These are phyloP conservation scores for Blastobasis adustella DNA, from an alignment of 2,888 invertebrate genomes.

Conservation along the genomic window DNA sequence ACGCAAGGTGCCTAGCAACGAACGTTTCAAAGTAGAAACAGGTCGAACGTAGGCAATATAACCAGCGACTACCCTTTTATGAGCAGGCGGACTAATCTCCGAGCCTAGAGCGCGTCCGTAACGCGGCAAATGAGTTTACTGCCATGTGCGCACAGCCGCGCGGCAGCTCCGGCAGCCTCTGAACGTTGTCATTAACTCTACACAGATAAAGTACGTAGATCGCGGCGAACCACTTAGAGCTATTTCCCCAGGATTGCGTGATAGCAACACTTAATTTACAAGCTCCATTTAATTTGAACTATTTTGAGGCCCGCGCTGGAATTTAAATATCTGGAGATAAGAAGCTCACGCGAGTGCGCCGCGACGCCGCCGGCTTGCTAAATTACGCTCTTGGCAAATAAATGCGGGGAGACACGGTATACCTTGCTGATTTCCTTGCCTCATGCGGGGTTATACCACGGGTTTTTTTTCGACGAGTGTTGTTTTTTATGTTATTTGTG, in stretches of 20 bases:
- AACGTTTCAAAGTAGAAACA: background rate
- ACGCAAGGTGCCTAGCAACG: no score
- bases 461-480: no score
- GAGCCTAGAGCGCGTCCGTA: background rate
- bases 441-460: no score
- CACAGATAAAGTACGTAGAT: constrained; percentile 51
- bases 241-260: constrained; percentile 69
- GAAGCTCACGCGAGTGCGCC: constrained; percentile 60
- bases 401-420: constrained; percentile 36
- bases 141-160: constrained; percentile 1
- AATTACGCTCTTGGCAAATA: constrained; percentile 57
- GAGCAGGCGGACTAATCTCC: constrained; percentile 3
- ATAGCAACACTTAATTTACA: constrained; percentile 73
- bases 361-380: constrained; percentile 34
- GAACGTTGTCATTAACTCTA: constrained; percentile 35
- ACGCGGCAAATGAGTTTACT: constrained; percentile 2
- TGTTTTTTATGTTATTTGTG: no score
- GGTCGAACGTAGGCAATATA: background rate
- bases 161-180: constrained; percentile 12
- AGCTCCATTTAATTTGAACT: constrained; percentile 65
- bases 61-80: constrained; percentile 4
- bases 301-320: constrained; percentile 57
- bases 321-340: constrained; percentile 69
- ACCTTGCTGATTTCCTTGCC: constrained; percentile 14
- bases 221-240: constrained; percentile 61